These are phyloP conservation scores for Callipepla californica DNA, from an alignment of 2,113 vertebrate genomes.

Conservation along the genomic window DNA sequence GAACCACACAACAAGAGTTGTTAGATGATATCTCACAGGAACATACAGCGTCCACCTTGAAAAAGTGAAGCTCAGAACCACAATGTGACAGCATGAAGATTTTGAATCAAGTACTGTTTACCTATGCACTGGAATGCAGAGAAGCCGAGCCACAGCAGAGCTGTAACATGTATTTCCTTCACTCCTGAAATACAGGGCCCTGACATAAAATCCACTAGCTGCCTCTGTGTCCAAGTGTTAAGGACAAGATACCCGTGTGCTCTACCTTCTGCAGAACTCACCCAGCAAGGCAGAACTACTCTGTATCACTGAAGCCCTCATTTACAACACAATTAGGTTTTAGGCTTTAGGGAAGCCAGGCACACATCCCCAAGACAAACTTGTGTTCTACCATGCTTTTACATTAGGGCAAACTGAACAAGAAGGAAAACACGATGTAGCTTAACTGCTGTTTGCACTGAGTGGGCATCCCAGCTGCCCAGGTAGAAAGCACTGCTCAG, in stretches of 20 bases:
- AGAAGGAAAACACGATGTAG: not conserved
- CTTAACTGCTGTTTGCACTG: not conserved
- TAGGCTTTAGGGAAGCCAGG: not conserved
- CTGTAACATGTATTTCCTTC: accelerated
- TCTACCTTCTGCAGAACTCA: not conserved
- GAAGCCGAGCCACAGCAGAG: not conserved
- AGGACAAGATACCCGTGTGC: accelerated
- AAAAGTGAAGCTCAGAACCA: not conserved
- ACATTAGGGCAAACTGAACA: not conserved
- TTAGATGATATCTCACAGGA: conserved; percentile 14
- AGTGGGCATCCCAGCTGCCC: not conserved
- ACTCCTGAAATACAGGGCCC: not conserved
- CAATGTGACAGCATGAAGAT: not conserved
- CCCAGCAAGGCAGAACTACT: not conserved
- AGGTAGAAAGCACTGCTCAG: not conserved
- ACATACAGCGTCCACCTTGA: not conserved
- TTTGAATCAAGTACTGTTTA: not conserved
- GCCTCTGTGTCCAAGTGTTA: not conserved
- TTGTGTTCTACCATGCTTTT: not conserved
- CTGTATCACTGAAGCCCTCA: not conserved
- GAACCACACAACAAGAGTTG: not conserved
- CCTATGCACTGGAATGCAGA: accelerated
- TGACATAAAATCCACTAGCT: not conserved
- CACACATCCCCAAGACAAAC: not conserved
- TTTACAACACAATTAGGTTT: not conserved